These are phyloP conservation scores for Hemiscyllium ocellatum DNA, from an alignment of 2,113 vertebrate species.

Conservation along the genomic window DNA sequence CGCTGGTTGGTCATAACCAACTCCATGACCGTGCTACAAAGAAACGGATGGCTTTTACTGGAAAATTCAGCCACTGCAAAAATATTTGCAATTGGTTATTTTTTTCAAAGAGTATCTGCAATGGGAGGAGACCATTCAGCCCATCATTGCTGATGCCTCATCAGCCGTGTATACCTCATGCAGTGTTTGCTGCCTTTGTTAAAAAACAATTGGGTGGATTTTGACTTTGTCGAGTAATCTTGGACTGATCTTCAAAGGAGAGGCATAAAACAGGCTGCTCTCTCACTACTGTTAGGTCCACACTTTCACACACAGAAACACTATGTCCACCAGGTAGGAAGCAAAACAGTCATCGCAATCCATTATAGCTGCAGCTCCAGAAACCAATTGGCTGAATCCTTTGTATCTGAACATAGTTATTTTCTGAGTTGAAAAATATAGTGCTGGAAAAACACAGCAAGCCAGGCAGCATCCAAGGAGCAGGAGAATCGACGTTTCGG, in stretches of 20 bases:
- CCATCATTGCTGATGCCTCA: neutral
- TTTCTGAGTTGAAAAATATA: neutral
- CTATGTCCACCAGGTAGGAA: neutral
- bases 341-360: neutral
- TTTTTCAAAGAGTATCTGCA: neutral
- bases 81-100: neutral
- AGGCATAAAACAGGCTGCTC: neutral
- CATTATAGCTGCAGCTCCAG: neutral
- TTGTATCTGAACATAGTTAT: neutral
- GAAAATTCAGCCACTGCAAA: neutral
- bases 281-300: neutral
- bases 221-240: neutral
- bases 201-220: neutral
- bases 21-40: neutral
- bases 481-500: no score
- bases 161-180: neutral
- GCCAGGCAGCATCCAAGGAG: no score
- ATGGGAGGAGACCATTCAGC: neutral
- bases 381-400: neutral
- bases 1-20: neutral
- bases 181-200: neutral
- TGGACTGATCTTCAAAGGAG: neutral
- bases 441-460: no score
- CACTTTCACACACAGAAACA: neutral
- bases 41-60: neutral